phyloP scores from a whole-genome alignment of 2,888 invertebrate species.

The Hesperia comma region DNA sequence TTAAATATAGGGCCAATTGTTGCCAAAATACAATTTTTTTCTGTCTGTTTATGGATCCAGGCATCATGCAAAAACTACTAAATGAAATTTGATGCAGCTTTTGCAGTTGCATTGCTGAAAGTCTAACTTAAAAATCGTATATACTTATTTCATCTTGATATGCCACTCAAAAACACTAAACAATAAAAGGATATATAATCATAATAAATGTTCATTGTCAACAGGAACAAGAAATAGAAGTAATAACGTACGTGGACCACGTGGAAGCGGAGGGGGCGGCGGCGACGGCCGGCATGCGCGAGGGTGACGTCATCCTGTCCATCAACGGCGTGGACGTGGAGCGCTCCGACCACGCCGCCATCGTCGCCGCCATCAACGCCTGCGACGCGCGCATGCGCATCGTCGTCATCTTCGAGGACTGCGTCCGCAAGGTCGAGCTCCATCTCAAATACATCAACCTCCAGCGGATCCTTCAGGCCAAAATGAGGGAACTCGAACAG shows the following conservation, averaged over 20 bases:
- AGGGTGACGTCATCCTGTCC: constrained; percentile 97
- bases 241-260: constrained; percentile 98
- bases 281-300: constrained; percentile 95
- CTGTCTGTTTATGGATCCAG: too few species aligned
- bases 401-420: constrained; percentile 98
- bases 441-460: constrained; percentile 96
- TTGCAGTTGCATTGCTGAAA: too few species aligned
- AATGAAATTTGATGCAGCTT: too few species aligned
- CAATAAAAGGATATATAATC: neutral
- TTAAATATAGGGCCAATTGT: too few species aligned
- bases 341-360: constrained; percentile 95
- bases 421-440: constrained; percentile 95
- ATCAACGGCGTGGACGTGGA: constrained; percentile 98
- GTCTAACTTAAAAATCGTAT: too few species aligned
- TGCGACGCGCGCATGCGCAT: constrained; percentile 96
- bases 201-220: constrained; percentile 15
- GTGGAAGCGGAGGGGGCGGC: constrained; percentile 97
- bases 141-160: too few species aligned
- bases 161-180: too few species aligned
- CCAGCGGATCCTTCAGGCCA: constrained; percentile 91
- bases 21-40: too few species aligned
- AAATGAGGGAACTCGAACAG: constrained; percentile 93
- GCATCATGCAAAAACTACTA: too few species aligned
- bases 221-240: constrained; percentile 94
- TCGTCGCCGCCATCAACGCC: constrained; percentile 95